Conservation (phyloP, 2,113 vertebrate genomes). For the Tragelaphus buxtoni region DNA sequence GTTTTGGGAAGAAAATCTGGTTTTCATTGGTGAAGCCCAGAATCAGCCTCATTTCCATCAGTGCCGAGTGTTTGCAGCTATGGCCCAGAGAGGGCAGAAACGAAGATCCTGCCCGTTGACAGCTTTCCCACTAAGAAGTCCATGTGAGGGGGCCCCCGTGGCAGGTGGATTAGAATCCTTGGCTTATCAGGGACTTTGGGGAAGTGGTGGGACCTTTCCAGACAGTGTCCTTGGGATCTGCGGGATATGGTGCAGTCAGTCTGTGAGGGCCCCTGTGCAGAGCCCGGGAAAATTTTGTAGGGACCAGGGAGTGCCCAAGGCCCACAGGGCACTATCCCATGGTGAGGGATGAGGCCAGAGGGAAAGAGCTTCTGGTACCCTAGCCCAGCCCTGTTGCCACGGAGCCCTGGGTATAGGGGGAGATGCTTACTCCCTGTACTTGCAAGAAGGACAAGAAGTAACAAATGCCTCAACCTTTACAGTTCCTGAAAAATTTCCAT, state of each 20-base stretch:
- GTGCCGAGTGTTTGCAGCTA: neutral
- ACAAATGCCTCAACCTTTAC: neutral
- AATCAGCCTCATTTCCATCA: neutral
- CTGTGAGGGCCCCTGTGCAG: neutral
- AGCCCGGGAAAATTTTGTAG: neutral
- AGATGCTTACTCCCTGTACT: neutral
- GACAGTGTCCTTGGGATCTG: neutral
- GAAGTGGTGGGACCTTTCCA: neutral
- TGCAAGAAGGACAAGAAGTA: neutral
- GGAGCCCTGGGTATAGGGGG: no score
- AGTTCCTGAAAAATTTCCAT: neutral
- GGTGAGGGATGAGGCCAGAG: neutral
- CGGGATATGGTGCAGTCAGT: neutral
- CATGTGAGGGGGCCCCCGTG: accelerated
- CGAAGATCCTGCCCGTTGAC: neutral
- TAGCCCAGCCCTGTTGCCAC: neutral
- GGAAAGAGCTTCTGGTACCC: neutral
- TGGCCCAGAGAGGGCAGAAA: neutral
- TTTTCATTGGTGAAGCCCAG: neutral
- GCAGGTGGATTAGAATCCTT: neutral
- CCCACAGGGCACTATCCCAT: neutral
- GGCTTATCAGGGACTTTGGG: accelerated
- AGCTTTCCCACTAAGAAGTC: neutral
- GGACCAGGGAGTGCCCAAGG: neutral
- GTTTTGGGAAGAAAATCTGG: neutral